A percentile compares a stretch with the other conserved stretches of the same genome.
These are phyloP conservation scores for Deilephila elpenor DNA, from an alignment of 2,888 invertebrate species.

Conservation along the genomic window DNA sequence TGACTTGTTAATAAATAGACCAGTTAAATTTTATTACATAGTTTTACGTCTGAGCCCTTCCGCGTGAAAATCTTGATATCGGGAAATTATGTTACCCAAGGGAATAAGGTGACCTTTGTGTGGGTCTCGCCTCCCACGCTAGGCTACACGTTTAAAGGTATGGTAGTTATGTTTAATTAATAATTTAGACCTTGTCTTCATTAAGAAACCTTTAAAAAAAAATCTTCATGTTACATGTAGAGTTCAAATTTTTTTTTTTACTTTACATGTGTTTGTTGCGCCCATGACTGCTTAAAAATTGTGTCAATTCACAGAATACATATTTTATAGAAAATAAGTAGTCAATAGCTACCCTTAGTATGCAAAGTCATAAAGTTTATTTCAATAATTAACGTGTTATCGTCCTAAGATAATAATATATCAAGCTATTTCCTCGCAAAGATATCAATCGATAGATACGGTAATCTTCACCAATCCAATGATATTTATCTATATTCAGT, in stretches of 20 bases:
- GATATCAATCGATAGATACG: constrained; percentile 72
- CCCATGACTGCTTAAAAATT: no score
- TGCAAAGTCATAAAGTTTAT: constrained; percentile 23
- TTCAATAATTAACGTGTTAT: constrained; percentile 32
- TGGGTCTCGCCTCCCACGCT: background rate
- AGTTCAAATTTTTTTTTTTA: no score
- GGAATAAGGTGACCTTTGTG: background rate
- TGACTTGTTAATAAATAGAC: no score
- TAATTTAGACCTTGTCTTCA: no score
- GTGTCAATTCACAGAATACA: background rate
- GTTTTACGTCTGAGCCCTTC: background rate
- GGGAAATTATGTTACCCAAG: background rate
- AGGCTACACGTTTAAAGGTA: no score
- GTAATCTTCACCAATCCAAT: constrained; percentile 55
- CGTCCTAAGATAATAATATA: constrained; percentile 50
- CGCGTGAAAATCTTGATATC: background rate
- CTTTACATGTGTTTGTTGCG: no score
- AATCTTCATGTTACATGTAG: no score
- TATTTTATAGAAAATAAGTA: background rate
- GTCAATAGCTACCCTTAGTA: background rate
- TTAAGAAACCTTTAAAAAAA: no score
- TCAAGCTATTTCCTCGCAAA: constrained; percentile 64
- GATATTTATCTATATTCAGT: constrained; percentile 57
- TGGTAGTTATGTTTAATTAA: no score
- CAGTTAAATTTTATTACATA: background rate